A percentile compares a stretch with the other conserved stretches of the same genome.
These are phyloP conservation scores for Hoplostethus mediterraneus DNA, from an alignment of 2,797 vertebrate genomes.

Conservation along the genomic window DNA sequence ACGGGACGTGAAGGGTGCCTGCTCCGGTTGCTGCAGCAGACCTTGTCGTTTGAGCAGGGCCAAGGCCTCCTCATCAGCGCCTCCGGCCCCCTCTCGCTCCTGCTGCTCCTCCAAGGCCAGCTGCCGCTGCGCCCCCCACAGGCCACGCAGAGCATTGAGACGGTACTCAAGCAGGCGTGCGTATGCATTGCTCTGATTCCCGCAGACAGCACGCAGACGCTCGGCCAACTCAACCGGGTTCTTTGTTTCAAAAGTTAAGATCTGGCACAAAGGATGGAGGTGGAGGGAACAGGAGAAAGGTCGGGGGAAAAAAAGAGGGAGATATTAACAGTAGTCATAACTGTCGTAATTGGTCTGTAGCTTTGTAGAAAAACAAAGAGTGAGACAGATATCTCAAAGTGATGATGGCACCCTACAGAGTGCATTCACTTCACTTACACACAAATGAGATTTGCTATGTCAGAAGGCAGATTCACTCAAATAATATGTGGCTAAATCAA, in stretches of 20 bases:
- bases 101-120: constrained; percentile 89
- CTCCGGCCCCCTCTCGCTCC: constrained; percentile 85
- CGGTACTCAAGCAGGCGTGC: constrained; percentile 97
- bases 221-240: constrained; percentile 94
- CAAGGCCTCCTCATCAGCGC: constrained; percentile 94
- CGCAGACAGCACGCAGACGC: constrained; percentile 95
- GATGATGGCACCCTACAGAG: constrained; percentile 1
- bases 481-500: constrained; percentile 17
- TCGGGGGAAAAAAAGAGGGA: not conserved
- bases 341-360: not conserved
- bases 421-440: constrained; percentile 5
- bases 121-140: constrained; percentile 97
- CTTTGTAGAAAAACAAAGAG: constrained; percentile 10
- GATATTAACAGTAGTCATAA: not conserved
- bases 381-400: not conserved
- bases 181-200: constrained; percentile 99
- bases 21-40: constrained; percentile 94
- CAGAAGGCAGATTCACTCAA: constrained; percentile 17
- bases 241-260: constrained; percentile 99
- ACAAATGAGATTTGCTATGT: constrained; percentile 36
- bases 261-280: constrained; percentile 79
- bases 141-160: constrained; percentile 95
- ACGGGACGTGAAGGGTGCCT: constrained; percentile 96
- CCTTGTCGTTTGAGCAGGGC: constrained; percentile 96
- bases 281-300: not conserved